Evolutionary conservation across 2,113 vertebrate species (phyloP), one percentile per base, ranked within the genome.

Genomic region (Strix uralensis): DNA sequence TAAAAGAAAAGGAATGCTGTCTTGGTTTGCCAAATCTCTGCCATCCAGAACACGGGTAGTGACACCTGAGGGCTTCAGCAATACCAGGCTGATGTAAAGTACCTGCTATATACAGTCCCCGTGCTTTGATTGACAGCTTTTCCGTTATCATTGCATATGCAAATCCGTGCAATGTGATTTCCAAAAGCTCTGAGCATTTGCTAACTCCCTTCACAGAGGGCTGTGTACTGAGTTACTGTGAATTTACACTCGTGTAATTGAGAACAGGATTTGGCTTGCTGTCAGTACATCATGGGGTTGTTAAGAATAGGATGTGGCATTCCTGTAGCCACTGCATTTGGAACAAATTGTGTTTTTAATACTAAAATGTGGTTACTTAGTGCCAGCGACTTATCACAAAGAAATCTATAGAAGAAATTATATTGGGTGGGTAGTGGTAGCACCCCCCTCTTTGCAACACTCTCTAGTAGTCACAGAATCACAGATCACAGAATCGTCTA

Each of bases 241-340:
- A 83, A 78, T 86, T 46, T 26, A 11, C 29, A 3, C 80, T 67
- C 5, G 0, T 32, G 91, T 59, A 44, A 86, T 47, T 46, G 80
- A 29, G 95, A 96, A 18, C 94, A 81, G 91, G 40, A 21, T 67
- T 84, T 47, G 86, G 92, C 91, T 91, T 23, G 3, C 5, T 30
- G 58, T 32, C 55, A 26, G 67, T 57, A 25, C 86, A 23, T 23
- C 91, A 58, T 4, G 38, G 46, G 51, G 54, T 7, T 58, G 59
- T 67, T 82, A 47, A 81, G 78, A 58, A 67, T 10, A 84, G 92
- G 91, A 86, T 74, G 94, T 32, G 51, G 80, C 59, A 10, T 49
- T 70, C 75, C 71, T 10, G 44, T 3, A 67, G 92, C 82, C 81
- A 34, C 79, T 46, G 66, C 16, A 4, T 58, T 90, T 29, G 75